A percentile compares a stretch with the other conserved stretches of the same genome.
phyloP scores from a whole-genome alignment of 2,888 invertebrate species.

The Caenorhabditis japonica region DNA sequence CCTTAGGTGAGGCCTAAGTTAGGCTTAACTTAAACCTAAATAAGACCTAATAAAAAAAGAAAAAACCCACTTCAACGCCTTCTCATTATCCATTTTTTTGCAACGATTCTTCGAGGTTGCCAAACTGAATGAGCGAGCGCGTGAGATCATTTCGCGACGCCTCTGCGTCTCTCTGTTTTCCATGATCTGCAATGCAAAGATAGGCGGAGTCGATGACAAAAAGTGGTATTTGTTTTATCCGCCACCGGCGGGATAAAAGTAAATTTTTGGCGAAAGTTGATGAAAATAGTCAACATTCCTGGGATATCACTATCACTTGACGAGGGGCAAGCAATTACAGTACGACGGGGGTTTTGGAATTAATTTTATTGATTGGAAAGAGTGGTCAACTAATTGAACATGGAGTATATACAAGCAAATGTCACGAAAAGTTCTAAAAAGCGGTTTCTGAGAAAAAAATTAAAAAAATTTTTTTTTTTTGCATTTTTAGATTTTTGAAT shows the following conservation, averaged over 20 bases:
- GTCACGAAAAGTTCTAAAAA: no score
- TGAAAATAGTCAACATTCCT: conserved; percentile 11
- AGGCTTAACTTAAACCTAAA: neutral
- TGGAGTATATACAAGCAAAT: no score
- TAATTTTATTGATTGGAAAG: no score
- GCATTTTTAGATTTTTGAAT: no score
- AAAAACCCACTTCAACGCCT: conserved; percentile 41
- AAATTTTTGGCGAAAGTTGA: conserved; percentile 26
- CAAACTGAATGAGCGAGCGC: conserved; percentile 47
- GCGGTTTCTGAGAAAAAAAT: no score
- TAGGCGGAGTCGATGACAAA: conserved; percentile 15
- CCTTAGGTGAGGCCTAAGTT: neutral
- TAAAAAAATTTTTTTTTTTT: no score
- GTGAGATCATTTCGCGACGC: conserved; percentile 21
- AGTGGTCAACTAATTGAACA: no score
- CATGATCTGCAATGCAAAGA: conserved; percentile 17
- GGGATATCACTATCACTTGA: no score
- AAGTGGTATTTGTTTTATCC: conserved; percentile 25
- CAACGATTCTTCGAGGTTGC: conserved; percentile 47
- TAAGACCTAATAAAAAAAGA: neutral
- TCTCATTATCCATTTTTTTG: conserved; percentile 52
- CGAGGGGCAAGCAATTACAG: no score
- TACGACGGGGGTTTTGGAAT: no score
- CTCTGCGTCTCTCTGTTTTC: conserved; percentile 37
- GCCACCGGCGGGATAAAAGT: conserved; percentile 7